A percentile compares a stretch with the other conserved stretches of the same genome.
These are phyloP conservation scores for cat (Felis catus) DNA, from an alignment of 2,113 vertebrate genomes.

Conservation along the genomic window DNA sequence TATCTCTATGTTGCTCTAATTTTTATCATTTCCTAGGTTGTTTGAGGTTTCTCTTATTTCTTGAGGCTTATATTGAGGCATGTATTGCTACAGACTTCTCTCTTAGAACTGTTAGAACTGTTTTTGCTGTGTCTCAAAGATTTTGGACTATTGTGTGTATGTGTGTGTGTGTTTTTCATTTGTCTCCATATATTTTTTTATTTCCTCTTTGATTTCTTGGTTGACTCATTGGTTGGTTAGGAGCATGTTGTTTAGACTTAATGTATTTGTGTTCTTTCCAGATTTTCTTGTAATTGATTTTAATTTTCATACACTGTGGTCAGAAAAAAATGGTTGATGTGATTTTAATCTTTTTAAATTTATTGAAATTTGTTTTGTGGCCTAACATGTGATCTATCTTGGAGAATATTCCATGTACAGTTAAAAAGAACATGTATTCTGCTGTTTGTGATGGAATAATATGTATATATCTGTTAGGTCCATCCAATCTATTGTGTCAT, in stretches of 20 bases:
- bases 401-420: background rate
- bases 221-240: background rate
- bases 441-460: background rate
- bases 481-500: background rate
- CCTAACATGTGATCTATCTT: background rate
- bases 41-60: background rate
- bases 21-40: background rate
- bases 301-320: background rate
- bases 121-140: background rate
- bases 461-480: background rate
- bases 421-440: background rate
- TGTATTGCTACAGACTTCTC: background rate
- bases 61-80: background rate
- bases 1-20: background rate
- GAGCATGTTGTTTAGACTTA: background rate
- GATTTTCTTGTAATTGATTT: background rate
- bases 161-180: background rate
- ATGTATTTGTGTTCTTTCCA: background rate
- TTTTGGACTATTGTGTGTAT: background rate
- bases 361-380: background rate
- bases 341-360: background rate
- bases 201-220: background rate
- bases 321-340: background rate
- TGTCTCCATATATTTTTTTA: background rate
- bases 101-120: background rate